phyloP scores from a whole-genome alignment of 2,888 invertebrate species.

The Xylota sylvarum region DNA sequence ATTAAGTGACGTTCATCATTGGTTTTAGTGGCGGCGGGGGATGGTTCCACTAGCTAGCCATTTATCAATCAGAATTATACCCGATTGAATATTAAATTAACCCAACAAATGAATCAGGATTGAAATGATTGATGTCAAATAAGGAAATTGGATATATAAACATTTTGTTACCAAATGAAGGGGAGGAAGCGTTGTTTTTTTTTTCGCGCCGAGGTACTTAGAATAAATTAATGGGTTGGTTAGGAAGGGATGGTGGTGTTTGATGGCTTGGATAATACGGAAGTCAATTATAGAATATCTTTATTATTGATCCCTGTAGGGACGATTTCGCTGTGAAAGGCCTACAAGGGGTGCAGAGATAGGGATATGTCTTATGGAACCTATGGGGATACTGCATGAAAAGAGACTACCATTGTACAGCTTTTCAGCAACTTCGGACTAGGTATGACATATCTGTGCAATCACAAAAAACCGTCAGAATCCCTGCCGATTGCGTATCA shows the following conservation, averaged over 20 bases:
- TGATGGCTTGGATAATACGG: not conserved
- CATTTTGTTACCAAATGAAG: conserved; percentile 25
- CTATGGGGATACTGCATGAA: too few relatives aligned
- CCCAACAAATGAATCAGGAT: conserved; percentile 56
- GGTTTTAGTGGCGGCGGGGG: not conserved
- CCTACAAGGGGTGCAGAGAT: too few relatives aligned
- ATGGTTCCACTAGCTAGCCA: conserved; percentile 1
- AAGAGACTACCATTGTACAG: too few relatives aligned
- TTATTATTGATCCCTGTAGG: not conserved
- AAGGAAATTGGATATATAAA: conserved; percentile 32
- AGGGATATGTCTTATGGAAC: too few relatives aligned
- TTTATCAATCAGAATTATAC: conserved; percentile 56
- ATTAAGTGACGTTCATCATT: conserved; percentile 27
- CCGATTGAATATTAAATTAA: conserved; percentile 63
- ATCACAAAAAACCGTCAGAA: too few relatives aligned
- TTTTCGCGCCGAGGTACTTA: not conserved
- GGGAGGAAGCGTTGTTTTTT: not conserved
- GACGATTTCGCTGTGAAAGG: too few relatives aligned
- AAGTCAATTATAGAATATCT: not conserved
- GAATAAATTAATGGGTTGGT: not conserved
- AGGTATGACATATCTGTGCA: too few relatives aligned
- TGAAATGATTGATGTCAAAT: conserved; percentile 62
- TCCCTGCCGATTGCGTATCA: too few relatives aligned
- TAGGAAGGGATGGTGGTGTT: not conserved
- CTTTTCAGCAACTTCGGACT: too few relatives aligned